A percentile compares a stretch with the other conserved stretches of the same genome.
Evolutionary conservation across 2,797 vertebrate genomes (phyloP).

Genomic region (Rhyacichthys aspro): DNA sequence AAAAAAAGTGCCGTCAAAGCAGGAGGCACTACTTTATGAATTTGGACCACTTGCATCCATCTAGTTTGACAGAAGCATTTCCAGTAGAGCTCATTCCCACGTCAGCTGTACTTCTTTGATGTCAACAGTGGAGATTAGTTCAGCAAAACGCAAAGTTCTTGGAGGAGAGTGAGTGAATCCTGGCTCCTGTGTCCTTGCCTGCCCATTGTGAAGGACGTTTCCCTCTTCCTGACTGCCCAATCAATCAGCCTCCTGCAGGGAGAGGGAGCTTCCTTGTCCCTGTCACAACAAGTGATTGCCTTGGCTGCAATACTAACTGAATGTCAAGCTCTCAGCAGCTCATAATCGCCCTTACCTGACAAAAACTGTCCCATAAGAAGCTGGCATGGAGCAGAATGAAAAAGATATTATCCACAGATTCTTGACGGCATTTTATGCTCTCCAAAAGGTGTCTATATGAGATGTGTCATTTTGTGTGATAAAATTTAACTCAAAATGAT

Average conservation of each 20-base stretch:
- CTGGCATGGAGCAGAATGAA: slow-evolving; percentile 43
- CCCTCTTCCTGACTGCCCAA: slow-evolving; percentile 70
- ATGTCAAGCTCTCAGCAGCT: slow-evolving; percentile 62
- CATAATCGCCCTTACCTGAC: slow-evolving; percentile 67
- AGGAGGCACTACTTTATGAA: slow-evolving; percentile 49
- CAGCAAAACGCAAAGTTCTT: slow-evolving; percentile 58
- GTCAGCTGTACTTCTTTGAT: slow-evolving; percentile 49
- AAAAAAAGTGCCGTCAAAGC: slow-evolving; percentile 23
- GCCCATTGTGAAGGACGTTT: slow-evolving; percentile 71
- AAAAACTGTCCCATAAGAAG: slow-evolving; percentile 44
- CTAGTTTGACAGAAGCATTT: slow-evolving; percentile 59
- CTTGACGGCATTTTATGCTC: slow-evolving; percentile 9
- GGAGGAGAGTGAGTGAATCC: slow-evolving; percentile 43
- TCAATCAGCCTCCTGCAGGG: slow-evolving; percentile 78
- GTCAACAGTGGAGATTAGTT: slow-evolving; percentile 62
- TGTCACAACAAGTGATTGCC: slow-evolving; percentile 75
- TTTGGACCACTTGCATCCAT: slow-evolving; percentile 49
- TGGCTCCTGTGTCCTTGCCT: slow-evolving; percentile 56
- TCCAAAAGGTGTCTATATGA: background rate
- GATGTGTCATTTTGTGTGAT: background rate
- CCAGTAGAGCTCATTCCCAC: slow-evolving; percentile 51
- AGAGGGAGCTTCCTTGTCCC: slow-evolving; percentile 72
- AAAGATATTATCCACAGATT: slow-evolving; percentile 27
- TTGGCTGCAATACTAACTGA: slow-evolving; percentile 56
- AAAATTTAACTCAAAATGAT: slow-evolving; percentile 2